Conservation (phyloP, 2,113 vertebrate genomes). For the Corythaeola cristata region DNA sequence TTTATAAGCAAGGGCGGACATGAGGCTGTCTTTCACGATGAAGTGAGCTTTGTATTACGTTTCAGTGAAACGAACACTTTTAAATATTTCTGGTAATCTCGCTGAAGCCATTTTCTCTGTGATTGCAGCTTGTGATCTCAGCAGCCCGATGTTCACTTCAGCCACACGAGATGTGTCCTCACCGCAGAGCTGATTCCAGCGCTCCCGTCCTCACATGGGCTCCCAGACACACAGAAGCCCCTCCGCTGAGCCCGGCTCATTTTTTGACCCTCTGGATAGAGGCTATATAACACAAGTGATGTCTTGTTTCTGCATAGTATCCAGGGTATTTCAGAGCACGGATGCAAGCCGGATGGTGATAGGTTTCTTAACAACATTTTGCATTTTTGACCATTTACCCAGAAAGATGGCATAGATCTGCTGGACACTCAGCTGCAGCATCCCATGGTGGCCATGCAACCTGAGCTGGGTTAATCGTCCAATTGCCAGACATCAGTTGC, state of each 20-base stretch:
- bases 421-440: background rate
- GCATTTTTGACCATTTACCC: background rate
- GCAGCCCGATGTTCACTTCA: background rate
- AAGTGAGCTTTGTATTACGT: background rate
- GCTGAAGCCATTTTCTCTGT: background rate
- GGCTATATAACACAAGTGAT: too few species aligned
- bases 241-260: background rate
- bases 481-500: too few species aligned
- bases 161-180: background rate
- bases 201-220: background rate
- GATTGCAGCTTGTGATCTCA: background rate
- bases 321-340: fast-evolving
- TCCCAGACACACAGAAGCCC: background rate
- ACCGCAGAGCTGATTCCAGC: background rate
- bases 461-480: background rate
- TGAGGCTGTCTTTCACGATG: background rate
- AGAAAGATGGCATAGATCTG: background rate
- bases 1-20: background rate
- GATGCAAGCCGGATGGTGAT: background rate
- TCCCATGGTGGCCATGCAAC: fast-evolving
- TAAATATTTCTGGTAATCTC: background rate
- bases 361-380: background rate
- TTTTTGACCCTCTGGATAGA: background rate
- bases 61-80: background rate
- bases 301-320: too few species aligned